These are phyloP conservation scores for Patella vulgata DNA, from an alignment of 1,140 invertebrate species.

Conservation along the genomic window DNA sequence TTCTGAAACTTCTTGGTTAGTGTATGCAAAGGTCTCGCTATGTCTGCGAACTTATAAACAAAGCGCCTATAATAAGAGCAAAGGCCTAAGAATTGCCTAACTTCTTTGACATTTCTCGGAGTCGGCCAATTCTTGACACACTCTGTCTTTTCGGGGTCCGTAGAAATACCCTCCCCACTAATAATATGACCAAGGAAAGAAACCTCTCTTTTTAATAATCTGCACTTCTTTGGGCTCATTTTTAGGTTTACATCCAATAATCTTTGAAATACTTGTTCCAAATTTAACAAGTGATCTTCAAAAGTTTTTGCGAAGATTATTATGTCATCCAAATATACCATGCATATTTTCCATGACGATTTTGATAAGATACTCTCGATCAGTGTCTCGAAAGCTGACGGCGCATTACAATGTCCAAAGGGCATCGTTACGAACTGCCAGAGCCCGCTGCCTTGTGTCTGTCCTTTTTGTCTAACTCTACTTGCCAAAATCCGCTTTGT, in stretches of 20 bases:
- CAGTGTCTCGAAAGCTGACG: no score
- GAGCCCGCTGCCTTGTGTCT: no score
- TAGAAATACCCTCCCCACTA: neutral
- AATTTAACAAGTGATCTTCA: conserved; percentile 15
- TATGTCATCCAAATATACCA: conserved; percentile 32
- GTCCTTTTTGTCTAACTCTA: no score
- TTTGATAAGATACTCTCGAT: no score
- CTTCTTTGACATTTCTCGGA: conserved; percentile 10
- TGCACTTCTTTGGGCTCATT: conserved; percentile 17
- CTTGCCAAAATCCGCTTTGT: no score
- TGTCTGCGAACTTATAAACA: no score
- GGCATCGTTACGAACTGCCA: no score
- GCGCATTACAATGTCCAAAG: no score
- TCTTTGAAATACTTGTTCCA: conserved; percentile 35
- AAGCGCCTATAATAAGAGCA: no score
- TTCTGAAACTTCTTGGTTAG: no score
- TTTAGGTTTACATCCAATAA: conserved; percentile 24
- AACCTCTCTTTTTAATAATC: conserved; percentile 2
- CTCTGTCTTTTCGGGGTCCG: conserved; percentile 14
- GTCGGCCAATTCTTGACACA: conserved; percentile 11
- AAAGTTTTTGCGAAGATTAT: conserved; percentile 27
- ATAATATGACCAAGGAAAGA: conserved; percentile 15
- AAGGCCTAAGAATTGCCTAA: conserved; percentile 9
- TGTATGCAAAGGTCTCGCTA: no score
- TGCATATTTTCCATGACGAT: no score